Conservation (phyloP, 1,140 invertebrate genomes). For the Coboldia fuscipes region DNA sequence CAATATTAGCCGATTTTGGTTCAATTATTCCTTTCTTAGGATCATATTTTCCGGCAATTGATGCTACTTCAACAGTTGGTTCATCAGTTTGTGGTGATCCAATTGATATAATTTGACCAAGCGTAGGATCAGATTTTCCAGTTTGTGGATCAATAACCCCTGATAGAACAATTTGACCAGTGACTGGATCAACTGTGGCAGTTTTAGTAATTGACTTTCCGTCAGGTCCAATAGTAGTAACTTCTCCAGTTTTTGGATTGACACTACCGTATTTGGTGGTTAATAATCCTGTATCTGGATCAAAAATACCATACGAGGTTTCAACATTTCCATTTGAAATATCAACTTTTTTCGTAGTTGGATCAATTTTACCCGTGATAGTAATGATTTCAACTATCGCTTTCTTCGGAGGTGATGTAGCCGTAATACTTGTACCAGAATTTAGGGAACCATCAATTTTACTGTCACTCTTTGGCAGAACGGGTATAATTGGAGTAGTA, state of each 20-base stretch:
- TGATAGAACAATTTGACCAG: constrained; percentile 27
- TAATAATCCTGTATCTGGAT: constrained; percentile 27
- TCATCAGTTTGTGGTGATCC: constrained; percentile 25
- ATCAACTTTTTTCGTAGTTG: constrained; percentile 21
- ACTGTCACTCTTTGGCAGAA: constrained; percentile 11
- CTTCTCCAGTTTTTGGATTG: constrained; percentile 28
- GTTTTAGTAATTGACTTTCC: constrained; percentile 18
- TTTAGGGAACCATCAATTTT: constrained; percentile 27
- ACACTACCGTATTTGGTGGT: constrained; percentile 28
- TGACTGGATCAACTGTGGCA: constrained; percentile 28
- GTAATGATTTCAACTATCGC: constrained; percentile 26
- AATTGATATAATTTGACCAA: constrained; percentile 24
- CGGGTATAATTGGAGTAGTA: not conserved
- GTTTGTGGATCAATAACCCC: constrained; percentile 25
- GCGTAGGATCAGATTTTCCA: constrained; percentile 27
- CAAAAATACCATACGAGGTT: constrained; percentile 31
- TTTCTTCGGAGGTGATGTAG: constrained; percentile 27
- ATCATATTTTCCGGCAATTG: constrained; percentile 31
- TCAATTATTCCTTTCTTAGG: constrained; percentile 34
- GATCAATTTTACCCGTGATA: constrained; percentile 25
- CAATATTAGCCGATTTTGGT: constrained; percentile 26
- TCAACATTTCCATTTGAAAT: constrained; percentile 28
- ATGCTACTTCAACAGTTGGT: constrained; percentile 29
- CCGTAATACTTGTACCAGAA: constrained; percentile 27
- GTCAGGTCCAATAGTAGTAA: constrained; percentile 25